Conservation (phyloP, 2,113 vertebrate genomes). For the Bombycilla garrulus region DNA sequence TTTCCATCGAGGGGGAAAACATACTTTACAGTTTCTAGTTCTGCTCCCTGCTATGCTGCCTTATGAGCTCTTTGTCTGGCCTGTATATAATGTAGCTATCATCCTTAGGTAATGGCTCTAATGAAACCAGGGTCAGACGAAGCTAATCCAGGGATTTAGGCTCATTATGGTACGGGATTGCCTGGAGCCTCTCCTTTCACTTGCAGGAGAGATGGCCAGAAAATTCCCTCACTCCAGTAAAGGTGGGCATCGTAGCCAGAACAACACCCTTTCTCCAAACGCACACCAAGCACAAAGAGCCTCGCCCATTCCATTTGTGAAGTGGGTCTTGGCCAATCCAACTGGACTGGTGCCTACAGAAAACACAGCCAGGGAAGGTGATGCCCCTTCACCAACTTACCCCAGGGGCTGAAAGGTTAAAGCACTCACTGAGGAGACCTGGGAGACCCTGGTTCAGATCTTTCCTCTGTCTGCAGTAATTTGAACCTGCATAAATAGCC, state of each 20-base stretch:
- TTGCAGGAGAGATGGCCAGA: neutral
- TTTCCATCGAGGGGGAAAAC: neutral
- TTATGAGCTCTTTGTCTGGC: conserved; percentile 2
- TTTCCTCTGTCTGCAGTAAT: conserved; percentile 41
- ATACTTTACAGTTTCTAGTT: neutral
- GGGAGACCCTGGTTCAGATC: neutral
- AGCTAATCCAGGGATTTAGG: neutral
- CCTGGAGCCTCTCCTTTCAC: neutral
- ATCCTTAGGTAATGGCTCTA: neutral
- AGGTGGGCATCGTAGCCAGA: neutral
- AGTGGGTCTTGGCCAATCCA: neutral
- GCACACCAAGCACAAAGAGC: neutral
- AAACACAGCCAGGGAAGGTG: neutral
- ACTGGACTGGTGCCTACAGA: neutral
- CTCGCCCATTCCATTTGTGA: neutral
- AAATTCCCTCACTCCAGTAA: neutral
- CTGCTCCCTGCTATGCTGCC: neutral
- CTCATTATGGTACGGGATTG: rapidly evolving
- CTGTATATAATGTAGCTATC: neutral
- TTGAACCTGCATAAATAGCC: conserved; percentile 57
- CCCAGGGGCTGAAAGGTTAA: conserved; percentile 7
- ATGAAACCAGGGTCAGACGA: neutral
- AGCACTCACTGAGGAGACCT: neutral
- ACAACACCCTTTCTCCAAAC: neutral
- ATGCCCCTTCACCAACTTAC: neutral